These are phyloP conservation scores for Battus philenor DNA, from an alignment of 1,140 invertebrate genomes.

Conservation along the genomic window DNA sequence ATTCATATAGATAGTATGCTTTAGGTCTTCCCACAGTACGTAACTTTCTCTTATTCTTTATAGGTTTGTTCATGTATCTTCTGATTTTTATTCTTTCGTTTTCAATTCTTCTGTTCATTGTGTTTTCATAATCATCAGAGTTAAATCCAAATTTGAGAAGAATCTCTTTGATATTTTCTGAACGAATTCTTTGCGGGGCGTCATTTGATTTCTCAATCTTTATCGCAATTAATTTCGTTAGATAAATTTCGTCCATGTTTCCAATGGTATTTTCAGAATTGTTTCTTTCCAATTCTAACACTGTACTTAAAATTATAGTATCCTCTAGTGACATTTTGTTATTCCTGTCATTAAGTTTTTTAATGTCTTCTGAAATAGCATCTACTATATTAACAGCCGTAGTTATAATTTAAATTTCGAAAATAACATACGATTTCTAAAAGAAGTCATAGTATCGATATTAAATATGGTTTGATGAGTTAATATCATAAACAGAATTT, in stretches of 20 bases:
- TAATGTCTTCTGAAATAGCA: slow-evolving; percentile 42
- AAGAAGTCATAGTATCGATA: too few species aligned
- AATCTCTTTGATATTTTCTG: slow-evolving; percentile 20
- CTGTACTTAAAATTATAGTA: slow-evolving; percentile 39
- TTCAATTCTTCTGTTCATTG: slow-evolving; percentile 11
- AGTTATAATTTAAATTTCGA: too few species aligned
- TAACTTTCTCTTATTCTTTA: slow-evolving; percentile 22
- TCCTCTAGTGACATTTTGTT: slow-evolving; percentile 35
- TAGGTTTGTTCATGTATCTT: slow-evolving; percentile 16
- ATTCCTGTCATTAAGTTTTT: slow-evolving; percentile 29
- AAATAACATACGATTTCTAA: too few species aligned
- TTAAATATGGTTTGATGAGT: too few species aligned
- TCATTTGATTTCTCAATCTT: slow-evolving; percentile 36
- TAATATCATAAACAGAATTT: too few species aligned
- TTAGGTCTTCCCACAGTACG: slow-evolving; percentile 44
- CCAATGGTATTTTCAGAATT: slow-evolving; percentile 34
- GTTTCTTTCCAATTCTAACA: slow-evolving; percentile 53
- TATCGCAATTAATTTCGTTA: slow-evolving; percentile 46
- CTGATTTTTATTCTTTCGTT: slow-evolving; percentile 10
- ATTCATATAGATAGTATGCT: slow-evolving; percentile 48
- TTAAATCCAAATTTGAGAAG: slow-evolving; percentile 19
- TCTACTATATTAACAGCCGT: too few species aligned
- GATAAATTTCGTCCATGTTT: slow-evolving; percentile 50
- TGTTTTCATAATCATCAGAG: slow-evolving; percentile 1
- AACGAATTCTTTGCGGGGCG: slow-evolving; percentile 28